phyloP scores from a whole-genome alignment of 2,113 vertebrate genomes.

The Dromaius novaehollandiae region DNA sequence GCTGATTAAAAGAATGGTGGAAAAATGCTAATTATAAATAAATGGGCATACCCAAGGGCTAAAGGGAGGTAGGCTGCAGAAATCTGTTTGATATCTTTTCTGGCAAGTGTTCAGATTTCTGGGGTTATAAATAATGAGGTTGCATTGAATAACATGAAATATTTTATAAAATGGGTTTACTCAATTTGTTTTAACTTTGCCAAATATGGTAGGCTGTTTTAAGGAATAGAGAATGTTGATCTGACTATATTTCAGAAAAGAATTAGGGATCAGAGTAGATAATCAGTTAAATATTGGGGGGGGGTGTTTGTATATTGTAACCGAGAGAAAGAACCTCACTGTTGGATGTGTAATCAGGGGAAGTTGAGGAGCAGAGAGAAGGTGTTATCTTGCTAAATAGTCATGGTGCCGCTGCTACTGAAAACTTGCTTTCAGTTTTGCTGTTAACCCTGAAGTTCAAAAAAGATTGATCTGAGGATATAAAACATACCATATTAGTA shows the following conservation, averaged over 20 bases:
- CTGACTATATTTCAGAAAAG: neutral
- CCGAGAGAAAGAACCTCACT: neutral
- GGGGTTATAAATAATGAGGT: neutral
- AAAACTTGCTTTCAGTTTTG: neutral
- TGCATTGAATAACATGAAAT: neutral
- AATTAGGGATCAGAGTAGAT: neutral
- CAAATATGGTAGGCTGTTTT: neutral
- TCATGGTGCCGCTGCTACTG: neutral
- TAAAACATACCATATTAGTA: neutral
- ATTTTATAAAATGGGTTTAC: neutral
- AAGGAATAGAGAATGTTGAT: neutral
- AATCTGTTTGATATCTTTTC: neutral
- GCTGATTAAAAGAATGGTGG: neutral
- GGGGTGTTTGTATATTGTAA: neutral
- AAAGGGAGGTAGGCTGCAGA: neutral
- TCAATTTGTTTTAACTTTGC: neutral
- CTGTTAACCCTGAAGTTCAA: neutral
- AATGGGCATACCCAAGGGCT: neutral
- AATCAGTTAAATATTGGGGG: neutral
- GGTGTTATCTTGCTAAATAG: neutral
- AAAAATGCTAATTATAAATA: neutral
- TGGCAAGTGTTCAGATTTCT: neutral
- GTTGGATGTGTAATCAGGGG: neutral
- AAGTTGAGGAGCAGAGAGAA: neutral
- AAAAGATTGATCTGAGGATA: neutral